These are phyloP conservation scores for Leptopilina myrica DNA, from an alignment of 2,888 invertebrate species.

Conservation along the genomic window DNA sequence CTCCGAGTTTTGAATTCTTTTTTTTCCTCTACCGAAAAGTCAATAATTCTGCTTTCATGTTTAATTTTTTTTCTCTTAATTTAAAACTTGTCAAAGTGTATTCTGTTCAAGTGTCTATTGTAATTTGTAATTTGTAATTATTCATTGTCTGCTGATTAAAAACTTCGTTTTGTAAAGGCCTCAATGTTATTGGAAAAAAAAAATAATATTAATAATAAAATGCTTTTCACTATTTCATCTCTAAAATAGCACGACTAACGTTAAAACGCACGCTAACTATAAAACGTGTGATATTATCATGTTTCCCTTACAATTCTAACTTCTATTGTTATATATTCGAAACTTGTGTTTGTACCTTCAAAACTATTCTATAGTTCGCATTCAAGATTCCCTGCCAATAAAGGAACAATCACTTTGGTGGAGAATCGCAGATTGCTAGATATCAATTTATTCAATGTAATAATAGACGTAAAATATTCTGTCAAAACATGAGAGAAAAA, in stretches of 20 bases:
- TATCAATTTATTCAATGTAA: constrained; percentile 6
- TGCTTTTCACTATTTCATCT: constrained; percentile 31
- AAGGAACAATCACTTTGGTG: neutral
- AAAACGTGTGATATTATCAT: constrained; percentile 25
- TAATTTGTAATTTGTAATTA: neutral
- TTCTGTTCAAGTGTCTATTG: constrained; percentile 22
- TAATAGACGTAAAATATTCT: constrained; percentile 24
- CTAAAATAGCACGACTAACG: constrained; percentile 14
- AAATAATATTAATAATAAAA: too few relatives aligned
- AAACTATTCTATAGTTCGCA: constrained; percentile 3
- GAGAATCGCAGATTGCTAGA: constrained; percentile 10
- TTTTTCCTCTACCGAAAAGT: too few relatives aligned
- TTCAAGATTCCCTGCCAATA: neutral
- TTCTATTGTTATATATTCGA: constrained; percentile 3
- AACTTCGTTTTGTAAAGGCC: constrained; percentile 1
- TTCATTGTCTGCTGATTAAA: constrained; percentile 10
- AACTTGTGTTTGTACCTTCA: constrained; percentile 12
- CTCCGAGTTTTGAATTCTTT: too few relatives aligned
- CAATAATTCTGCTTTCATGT: neutral
- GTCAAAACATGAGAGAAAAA: constrained; percentile 7
- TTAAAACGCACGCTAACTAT: constrained; percentile 19
- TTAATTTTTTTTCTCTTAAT: neutral
- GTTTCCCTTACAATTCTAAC: constrained; percentile 20
- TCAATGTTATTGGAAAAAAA: constrained; percentile 14
- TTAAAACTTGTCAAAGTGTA: constrained; percentile 17